Evolutionary conservation across 2,113 vertebrate genomes (phyloP), one percentile per base, ranked within the genome.

Genomic region (cattle (Bos taurus)): DNA sequence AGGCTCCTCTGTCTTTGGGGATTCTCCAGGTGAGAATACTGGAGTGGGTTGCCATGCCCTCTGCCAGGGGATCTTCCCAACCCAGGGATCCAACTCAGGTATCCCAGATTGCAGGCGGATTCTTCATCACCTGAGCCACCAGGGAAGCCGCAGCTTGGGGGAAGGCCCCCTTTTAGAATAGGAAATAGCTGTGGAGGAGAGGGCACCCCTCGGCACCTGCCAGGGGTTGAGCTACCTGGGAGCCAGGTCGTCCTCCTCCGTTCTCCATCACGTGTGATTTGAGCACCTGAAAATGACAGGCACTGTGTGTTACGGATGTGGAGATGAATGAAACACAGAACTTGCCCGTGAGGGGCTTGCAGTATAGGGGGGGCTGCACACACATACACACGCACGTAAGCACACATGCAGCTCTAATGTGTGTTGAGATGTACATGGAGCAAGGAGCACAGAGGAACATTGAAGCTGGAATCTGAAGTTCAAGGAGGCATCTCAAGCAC

Each of bases 281-380:
- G 36, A 33, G n/a, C 33, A 74, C 5, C 43, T 21, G 46, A 84
- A 5, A 0, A 0, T n/a, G 80, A 6, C 81, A 67, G 59, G 21
- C 5, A 0, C 77, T 15, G n/a, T 23, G 64, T 1, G 9, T 48
- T 7, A 5, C 12, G 40, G 25, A 5, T 10, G 5, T 1, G 0
- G 85, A 56, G 59, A 26, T 33, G 40, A 64, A 28, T 8, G 40
- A 25, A 30, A 21, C 0, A 2, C 56, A 74, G 71, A 88, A 7
- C 28, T 52, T 64, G 59, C 36, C 12, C 46, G 46, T 0, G 11
- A 5, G 15, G 25, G 56, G 21, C 64, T 46, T 21, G 28, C 16
- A 5, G 64, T 78, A 25, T 62, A 8, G n/a, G 1, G 21, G 82
- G 85, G 36, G 60, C 60, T 62, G 60, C 33, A 2, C 1, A 15